A percentile compares a stretch with the other conserved stretches of the same genome.
phyloP scores from a whole-genome alignment of 2,113 vertebrate species.

The Sturnira hondurensis region DNA sequence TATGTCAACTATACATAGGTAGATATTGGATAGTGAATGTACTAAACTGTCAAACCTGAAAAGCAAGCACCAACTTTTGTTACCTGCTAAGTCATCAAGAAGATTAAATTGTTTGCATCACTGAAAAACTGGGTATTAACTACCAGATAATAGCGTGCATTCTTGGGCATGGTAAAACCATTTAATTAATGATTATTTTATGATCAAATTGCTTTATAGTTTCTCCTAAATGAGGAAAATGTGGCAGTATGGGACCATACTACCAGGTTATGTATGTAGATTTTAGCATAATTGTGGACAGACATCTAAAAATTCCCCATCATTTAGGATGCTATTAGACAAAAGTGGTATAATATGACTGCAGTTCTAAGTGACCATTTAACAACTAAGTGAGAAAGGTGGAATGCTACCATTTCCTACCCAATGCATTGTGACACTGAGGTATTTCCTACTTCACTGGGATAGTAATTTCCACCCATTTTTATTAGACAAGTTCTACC shows the following conservation, averaged over 20 bases:
- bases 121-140: neutral
- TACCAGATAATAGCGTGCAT: neutral
- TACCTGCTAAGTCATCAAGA: conserved; percentile 1
- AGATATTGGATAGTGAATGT: neutral
- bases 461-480: conserved; percentile 34
- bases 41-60: neutral
- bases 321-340: conserved; percentile 47
- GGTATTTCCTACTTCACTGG: conserved; percentile 48
- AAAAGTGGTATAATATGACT: conserved; percentile 14
- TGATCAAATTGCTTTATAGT: neutral
- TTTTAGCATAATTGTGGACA: conserved; percentile 31
- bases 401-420: conserved; percentile 28
- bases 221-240: conserved; percentile 7
- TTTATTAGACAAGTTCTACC: conserved; percentile 19
- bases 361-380: conserved; percentile 40
- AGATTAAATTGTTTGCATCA: neutral
- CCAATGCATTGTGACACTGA: conserved; percentile 9
- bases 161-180: neutral
- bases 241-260: neutral
- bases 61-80: neutral
- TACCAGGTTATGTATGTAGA: neutral
- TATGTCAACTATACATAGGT: neutral
- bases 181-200: conserved; percentile 18
- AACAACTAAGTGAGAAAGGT: conserved; percentile 47
- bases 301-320: conserved; percentile 57